These are phyloP conservation scores for Eristalis intricaria DNA, from an alignment of 2,888 invertebrate species.

Conservation along the genomic window DNA sequence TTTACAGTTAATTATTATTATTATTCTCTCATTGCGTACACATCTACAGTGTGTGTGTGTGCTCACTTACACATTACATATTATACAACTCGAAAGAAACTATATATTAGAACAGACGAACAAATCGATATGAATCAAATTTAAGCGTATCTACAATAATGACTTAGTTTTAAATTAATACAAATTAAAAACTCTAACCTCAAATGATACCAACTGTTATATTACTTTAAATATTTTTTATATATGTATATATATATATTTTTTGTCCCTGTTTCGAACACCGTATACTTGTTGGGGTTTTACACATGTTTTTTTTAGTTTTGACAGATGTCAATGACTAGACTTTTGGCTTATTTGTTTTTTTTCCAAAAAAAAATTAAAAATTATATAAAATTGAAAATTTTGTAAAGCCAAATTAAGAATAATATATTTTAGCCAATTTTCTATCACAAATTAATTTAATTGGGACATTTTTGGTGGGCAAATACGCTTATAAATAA, in stretches of 20 bases:
- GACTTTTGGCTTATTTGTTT: constrained; percentile 25
- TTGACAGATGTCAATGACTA: constrained; percentile 54
- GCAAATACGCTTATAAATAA: neutral
- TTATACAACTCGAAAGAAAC: constrained; percentile 9
- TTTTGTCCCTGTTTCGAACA: constrained; percentile 52
- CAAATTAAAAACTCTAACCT: neutral
- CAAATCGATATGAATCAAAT: constrained; percentile 49
- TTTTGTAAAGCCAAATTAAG: neutral
- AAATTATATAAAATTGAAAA: neutral
- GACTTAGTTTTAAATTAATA: constrained; percentile 50
- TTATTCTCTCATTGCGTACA: constrained; percentile 37
- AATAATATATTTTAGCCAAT: neutral
- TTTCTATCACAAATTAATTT: constrained; percentile 1
- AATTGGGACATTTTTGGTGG: constrained; percentile 27
- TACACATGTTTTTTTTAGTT: constrained; percentile 13
- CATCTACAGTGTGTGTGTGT: neutral
- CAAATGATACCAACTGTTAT: neutral
- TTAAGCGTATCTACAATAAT: constrained; percentile 41
- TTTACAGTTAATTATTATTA: constrained; percentile 27
- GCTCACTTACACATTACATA: constrained; percentile 20
- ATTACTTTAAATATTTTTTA: constrained; percentile 3
- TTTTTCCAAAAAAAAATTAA: neutral
- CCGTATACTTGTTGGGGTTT: constrained; percentile 49
- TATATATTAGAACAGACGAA: constrained; percentile 18
- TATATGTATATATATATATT: constrained; percentile 4